phyloP scores from a whole-genome alignment of 2,113 vertebrate genomes.

The Platichthys flesus region DNA sequence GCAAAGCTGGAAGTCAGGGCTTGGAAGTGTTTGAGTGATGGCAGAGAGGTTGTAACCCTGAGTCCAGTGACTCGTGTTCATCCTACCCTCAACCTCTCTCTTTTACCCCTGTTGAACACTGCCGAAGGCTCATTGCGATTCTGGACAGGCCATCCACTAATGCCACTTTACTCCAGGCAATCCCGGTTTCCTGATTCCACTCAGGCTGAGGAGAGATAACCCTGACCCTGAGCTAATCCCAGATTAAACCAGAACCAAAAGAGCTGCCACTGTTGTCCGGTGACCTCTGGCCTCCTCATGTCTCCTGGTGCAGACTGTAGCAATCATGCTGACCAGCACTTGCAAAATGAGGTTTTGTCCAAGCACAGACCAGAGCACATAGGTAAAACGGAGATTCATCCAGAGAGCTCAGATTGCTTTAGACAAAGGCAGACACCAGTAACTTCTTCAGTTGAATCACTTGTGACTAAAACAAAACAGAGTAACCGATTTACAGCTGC shows the following conservation, averaged over 20 bases:
- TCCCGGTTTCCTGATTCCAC: slow-evolving; percentile 77
- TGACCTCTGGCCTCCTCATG: slow-evolving; percentile 64
- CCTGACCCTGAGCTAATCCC: slow-evolving; percentile 82
- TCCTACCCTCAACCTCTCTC: slow-evolving; percentile 15
- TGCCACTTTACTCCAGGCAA: slow-evolving; percentile 75
- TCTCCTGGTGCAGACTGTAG: slow-evolving; percentile 35
- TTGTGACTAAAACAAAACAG: neutral
- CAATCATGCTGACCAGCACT: slow-evolving; percentile 32
- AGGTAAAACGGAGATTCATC: neutral
- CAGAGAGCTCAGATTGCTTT: neutral
- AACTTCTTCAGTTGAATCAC: neutral
- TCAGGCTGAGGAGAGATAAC: slow-evolving; percentile 75
- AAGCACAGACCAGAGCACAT: neutral
- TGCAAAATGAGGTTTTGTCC: slow-evolving; percentile 15
- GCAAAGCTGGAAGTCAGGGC: slow-evolving; percentile 29
- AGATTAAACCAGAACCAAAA: slow-evolving; percentile 80
- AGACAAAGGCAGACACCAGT: neutral
- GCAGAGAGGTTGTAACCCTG: slow-evolving; percentile 39
- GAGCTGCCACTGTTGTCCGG: slow-evolving; percentile 57
- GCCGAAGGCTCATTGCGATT: slow-evolving; percentile 61
- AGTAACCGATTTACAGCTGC: slow-evolving; percentile 1
- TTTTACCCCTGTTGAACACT: slow-evolving; percentile 23
- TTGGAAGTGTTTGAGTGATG: slow-evolving; percentile 43
- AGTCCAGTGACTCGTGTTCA: slow-evolving; percentile 24
- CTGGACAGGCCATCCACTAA: slow-evolving; percentile 59